phyloP scores from a whole-genome alignment of 2,113 vertebrate species.

The Falco punctatus region DNA sequence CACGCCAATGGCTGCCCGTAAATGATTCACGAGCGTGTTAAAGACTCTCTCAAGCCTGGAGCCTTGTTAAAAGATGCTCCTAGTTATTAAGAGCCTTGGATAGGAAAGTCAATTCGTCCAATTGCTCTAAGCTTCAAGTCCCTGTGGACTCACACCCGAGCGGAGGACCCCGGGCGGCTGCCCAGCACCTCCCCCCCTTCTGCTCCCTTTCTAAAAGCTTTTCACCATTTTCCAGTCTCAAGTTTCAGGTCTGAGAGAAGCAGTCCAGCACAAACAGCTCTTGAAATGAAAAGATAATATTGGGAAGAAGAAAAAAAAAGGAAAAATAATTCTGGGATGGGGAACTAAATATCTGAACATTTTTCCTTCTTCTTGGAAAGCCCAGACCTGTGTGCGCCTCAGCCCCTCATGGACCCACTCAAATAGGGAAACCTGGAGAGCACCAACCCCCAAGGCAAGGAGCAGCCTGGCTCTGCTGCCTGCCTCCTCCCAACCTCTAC shows the following conservation, averaged over 20 bases:
- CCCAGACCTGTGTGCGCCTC: not conserved
- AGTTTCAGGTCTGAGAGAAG: not conserved
- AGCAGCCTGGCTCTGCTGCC: not conserved
- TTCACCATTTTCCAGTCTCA: not conserved
- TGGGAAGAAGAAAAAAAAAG: no score
- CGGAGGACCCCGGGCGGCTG: accelerated
- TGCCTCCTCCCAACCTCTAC: not conserved
- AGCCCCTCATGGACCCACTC: not conserved
- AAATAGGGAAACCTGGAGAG: accelerated
- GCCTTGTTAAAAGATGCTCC: not conserved
- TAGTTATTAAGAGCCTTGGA: not conserved
- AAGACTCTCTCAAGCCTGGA: not conserved
- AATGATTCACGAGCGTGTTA: not conserved
- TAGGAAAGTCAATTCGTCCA: not conserved
- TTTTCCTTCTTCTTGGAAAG: not conserved
- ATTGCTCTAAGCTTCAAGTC: not conserved
- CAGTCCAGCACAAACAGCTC: not conserved
- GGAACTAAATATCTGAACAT: not conserved
- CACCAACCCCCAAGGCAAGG: not conserved
- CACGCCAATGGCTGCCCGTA: not conserved
- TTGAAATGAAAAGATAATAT: not conserved
- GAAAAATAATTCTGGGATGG: not conserved
- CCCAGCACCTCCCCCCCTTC: not conserved
- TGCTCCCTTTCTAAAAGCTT: not conserved
- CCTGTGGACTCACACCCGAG: accelerated